These are phyloP conservation scores for Sorex fumeus DNA, from an alignment of 2,113 vertebrate species.

Conservation along the genomic window DNA sequence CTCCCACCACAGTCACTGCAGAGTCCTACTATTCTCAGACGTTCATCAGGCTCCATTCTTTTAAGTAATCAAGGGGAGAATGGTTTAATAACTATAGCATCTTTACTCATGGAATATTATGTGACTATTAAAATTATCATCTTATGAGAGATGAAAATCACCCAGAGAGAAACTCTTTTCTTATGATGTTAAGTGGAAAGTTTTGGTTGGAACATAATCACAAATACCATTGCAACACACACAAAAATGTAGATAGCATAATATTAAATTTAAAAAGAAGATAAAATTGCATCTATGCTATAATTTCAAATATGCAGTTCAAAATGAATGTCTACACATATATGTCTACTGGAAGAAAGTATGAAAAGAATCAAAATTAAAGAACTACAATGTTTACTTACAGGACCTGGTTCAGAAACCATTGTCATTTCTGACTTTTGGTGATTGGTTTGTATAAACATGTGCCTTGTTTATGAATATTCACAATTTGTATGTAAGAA, in stretches of 20 bases:
- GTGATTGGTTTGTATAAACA: neutral
- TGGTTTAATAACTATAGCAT: neutral
- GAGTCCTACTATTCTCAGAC: constrained; percentile 1
- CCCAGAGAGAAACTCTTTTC: neutral
- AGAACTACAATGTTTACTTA: constrained; percentile 24
- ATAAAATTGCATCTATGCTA: neutral
- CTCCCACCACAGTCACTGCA: neutral
- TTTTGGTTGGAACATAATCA: neutral
- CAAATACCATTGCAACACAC: neutral
- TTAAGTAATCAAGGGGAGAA: neutral
- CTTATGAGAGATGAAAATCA: constrained; percentile 17
- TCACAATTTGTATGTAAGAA: constrained; percentile 44
- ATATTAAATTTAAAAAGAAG: neutral
- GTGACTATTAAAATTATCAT: neutral
- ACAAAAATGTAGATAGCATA: neutral
- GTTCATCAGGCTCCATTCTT: neutral
- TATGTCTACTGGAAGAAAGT: neutral
- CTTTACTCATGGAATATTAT: constrained; percentile 9
- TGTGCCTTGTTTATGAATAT: neutral
- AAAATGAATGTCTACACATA: neutral
- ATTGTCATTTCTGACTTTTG: constrained; percentile 27
- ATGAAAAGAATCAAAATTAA: neutral
- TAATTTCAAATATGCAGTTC: constrained; percentile 17
- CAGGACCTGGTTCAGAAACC: constrained; percentile 27
- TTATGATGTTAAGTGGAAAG: constrained; percentile 8